Conservation (phyloP, 1,140 invertebrate species). For the Eulimnadia texana region DNA sequence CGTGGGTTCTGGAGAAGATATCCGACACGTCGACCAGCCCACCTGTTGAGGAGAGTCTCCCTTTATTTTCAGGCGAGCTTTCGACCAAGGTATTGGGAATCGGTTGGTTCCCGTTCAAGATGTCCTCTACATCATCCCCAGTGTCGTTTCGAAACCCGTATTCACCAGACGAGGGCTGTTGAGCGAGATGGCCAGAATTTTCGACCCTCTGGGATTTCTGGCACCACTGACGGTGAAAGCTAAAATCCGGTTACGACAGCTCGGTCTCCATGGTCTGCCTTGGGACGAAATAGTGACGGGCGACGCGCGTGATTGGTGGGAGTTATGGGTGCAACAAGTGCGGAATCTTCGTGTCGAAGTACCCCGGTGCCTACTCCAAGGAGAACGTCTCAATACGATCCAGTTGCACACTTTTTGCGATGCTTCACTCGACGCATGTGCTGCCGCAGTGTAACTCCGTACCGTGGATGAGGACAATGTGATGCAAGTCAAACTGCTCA, state of each 20-base stretch:
- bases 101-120: background rate
- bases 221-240: slow-evolving; percentile 25
- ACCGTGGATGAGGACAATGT: background rate
- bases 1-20: background rate
- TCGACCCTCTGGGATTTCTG: slow-evolving; percentile 32
- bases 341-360: background rate
- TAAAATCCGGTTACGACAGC: slow-evolving; percentile 31
- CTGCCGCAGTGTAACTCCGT: background rate
- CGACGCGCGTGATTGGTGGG: slow-evolving; percentile 6
- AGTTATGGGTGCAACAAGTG: background rate
- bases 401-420: background rate
- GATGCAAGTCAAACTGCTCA: background rate
- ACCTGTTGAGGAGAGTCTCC: background rate
- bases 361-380: slow-evolving; percentile 5
- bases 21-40: background rate
- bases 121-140: background rate
- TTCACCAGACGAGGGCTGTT: background rate
- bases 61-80: slow-evolving; percentile 2
- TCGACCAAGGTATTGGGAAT: background rate
- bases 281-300: slow-evolving; percentile 30
- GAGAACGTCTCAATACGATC: background rate
- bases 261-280: slow-evolving; percentile 26
- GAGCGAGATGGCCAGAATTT: slow-evolving; percentile 23
- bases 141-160: background rate
- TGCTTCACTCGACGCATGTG: background rate